Evolutionary conservation across 2,888 invertebrate genomes (phyloP).

Genomic region (Carabus problematicus): DNA sequence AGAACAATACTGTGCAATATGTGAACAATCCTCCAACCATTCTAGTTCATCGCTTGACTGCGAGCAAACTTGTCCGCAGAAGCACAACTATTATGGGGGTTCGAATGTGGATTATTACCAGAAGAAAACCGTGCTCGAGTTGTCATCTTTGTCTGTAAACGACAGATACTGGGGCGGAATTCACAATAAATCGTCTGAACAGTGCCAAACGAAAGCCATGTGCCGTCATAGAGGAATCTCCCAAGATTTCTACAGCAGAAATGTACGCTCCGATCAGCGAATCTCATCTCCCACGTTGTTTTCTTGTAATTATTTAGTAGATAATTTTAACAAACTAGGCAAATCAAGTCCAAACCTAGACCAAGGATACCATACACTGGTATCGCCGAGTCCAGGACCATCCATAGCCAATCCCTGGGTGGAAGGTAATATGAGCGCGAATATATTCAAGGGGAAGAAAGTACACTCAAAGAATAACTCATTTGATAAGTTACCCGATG

Average conservation of each 20-base stretch:
- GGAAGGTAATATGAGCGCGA: constrained; percentile 53
- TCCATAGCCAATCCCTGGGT: constrained; percentile 57
- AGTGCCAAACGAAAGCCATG: constrained; percentile 44
- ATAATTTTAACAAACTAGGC: constrained; percentile 58
- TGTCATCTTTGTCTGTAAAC: constrained; percentile 56
- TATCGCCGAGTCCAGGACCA: constrained; percentile 65
- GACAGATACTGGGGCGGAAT: constrained; percentile 57
- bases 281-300: constrained; percentile 48
- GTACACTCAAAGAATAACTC: constrained; percentile 57
- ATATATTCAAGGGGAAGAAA: constrained; percentile 53
- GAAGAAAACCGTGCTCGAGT: constrained; percentile 54
- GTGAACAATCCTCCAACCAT: constrained; percentile 34
- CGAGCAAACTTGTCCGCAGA: constrained; percentile 31
- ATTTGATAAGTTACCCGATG: constrained; percentile 72
- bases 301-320: constrained; percentile 54
- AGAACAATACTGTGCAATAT: constrained; percentile 32
- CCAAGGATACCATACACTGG: constrained; percentile 83
- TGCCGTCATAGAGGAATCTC: constrained; percentile 42
- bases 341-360: constrained; percentile 74
- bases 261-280: constrained; percentile 45
- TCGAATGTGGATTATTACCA: constrained; percentile 47
- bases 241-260: constrained; percentile 42
- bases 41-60: constrained; percentile 38
- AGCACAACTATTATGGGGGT: constrained; percentile 18
- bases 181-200: constrained; percentile 45